phyloP scores from a whole-genome alignment of 1,140 invertebrate genomes.

The Calliopsis andreniformis region DNA sequence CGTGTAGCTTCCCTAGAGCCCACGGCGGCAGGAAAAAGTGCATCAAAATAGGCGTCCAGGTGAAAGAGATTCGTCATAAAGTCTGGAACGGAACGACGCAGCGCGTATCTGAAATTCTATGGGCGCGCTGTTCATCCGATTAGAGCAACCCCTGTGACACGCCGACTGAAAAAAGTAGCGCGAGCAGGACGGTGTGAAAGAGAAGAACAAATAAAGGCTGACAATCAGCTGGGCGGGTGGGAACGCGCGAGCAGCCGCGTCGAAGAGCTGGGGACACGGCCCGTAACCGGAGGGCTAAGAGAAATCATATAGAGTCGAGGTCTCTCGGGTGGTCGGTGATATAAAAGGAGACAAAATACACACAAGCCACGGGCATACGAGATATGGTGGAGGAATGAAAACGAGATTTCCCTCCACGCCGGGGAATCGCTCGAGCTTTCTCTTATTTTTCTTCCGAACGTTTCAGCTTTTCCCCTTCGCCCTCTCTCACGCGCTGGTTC shows the following conservation, averaged over 20 bases:
- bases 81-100: no score
- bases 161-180: not conserved
- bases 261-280: conserved; percentile 31
- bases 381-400: conserved; percentile 64
- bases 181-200: not conserved
- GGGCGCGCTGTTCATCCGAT: not conserved
- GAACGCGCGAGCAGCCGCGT: conserved; percentile 42
- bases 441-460: conserved; percentile 59
- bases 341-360: conserved; percentile 74
- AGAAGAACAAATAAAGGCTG: conserved; percentile 42
- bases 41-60: no score
- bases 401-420: conserved; percentile 66
- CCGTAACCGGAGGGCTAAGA: conserved; percentile 52
- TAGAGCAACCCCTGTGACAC: conserved; percentile 4
- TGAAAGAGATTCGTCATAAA: not conserved
- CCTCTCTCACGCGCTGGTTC: not conserved
- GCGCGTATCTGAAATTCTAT: not conserved
- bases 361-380: conserved; percentile 51
- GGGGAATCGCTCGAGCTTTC: conserved; percentile 47
- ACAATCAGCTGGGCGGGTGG: conserved; percentile 46
- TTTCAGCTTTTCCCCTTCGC: conserved; percentile 29
- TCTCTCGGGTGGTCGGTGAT: conserved; percentile 68
- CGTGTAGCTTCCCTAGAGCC: no score
- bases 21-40: no score
- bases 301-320: conserved; percentile 69